Conservation (phyloP, 2,888 invertebrate species). For the Nomada hirtipes region DNA sequence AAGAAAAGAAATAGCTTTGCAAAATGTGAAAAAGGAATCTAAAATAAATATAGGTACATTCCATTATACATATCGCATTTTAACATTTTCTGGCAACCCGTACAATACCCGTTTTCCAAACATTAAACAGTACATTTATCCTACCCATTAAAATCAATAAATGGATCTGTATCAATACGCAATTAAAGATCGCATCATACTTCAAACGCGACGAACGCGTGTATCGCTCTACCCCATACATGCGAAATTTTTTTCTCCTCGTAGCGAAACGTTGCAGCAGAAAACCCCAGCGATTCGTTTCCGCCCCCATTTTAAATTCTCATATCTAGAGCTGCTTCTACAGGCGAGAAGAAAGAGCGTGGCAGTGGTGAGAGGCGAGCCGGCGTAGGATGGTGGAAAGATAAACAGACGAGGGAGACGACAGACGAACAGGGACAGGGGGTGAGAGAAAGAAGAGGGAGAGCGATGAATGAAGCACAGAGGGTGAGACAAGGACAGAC, state of each 20-base stretch:
- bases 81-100: too few species aligned
- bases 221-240: slow-evolving; percentile 19
- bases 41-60: too few species aligned
- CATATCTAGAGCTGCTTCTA: slow-evolving; percentile 47
- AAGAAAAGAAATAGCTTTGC: not conserved
- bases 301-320: slow-evolving; percentile 59
- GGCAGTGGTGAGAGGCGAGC: slow-evolving; percentile 1
- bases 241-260: slow-evolving; percentile 6
- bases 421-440: slow-evolving; percentile 25
- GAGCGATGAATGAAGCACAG: slow-evolving; percentile 6
- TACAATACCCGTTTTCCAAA: not conserved
- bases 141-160: not conserved
- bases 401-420: slow-evolving; percentile 36
- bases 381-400: slow-evolving; percentile 36
- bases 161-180: not conserved
- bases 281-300: slow-evolving; percentile 54
- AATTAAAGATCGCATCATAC: slow-evolving; percentile 24
- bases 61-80: too few species aligned
- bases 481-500: slow-evolving; percentile 27
- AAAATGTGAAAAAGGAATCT: not conserved
- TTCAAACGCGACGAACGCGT: slow-evolving; percentile 40
- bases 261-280: slow-evolving; percentile 48
- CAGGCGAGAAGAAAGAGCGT: slow-evolving; percentile 16
- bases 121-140: not conserved
- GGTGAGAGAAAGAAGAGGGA: not conserved